phyloP scores from a whole-genome alignment of 2,888 invertebrate species.

The Tryphoninae sp. region DNA sequence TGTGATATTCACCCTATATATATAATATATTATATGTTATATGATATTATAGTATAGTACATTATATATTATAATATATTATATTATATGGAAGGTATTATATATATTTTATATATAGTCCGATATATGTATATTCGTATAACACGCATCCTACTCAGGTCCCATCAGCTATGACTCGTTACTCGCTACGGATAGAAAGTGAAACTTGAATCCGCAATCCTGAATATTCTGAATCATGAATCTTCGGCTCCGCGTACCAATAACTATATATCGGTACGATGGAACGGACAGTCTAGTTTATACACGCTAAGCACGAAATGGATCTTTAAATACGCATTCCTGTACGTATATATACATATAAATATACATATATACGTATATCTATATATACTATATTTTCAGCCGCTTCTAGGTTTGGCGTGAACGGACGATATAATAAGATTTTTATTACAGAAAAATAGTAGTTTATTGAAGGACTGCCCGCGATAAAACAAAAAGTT shows the following conservation, averaged over 20 bases:
- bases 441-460: too few species aligned
- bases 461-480: too few species aligned
- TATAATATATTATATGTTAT: too few species aligned
- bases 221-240: conserved; percentile 49
- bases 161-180: conserved; percentile 33
- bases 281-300: conserved; percentile 30
- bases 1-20: too few species aligned
- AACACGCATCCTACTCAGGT: conserved; percentile 45
- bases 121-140: conserved; percentile 11
- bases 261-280: conserved; percentile 37
- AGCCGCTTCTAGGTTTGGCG: too few species aligned
- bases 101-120: neutral
- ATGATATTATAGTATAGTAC: too few species aligned
- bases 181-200: conserved; percentile 49
- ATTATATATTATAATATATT: too few species aligned
- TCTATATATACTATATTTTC: neutral
- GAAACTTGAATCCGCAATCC: conserved; percentile 47
- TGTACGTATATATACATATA: neutral
- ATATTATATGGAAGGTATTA: neutral
- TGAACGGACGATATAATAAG: too few species aligned
- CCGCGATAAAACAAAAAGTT: too few species aligned
- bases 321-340: conserved; percentile 45
- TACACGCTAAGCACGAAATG: conserved; percentile 40
- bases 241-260: conserved; percentile 19
- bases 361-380: neutral